These are phyloP conservation scores for Tribolium freemani DNA, from an alignment of 2,888 invertebrate genomes.

Conservation along the genomic window DNA sequence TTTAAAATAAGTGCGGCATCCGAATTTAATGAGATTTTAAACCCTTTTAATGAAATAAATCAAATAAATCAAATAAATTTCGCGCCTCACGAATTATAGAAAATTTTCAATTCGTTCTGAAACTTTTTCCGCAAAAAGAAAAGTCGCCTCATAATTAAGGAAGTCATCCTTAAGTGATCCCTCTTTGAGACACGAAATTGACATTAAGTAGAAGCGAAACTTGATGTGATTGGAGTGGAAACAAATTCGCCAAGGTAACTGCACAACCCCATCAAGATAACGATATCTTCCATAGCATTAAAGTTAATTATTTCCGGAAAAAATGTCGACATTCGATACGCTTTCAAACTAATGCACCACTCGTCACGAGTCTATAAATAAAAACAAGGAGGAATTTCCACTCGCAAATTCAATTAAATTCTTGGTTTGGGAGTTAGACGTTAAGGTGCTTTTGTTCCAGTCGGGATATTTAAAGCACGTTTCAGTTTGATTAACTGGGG, in stretches of 20 bases:
- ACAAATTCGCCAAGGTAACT: constrained; percentile 37
- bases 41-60: constrained; percentile 40
- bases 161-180: constrained; percentile 48
- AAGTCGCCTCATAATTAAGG: constrained; percentile 43
- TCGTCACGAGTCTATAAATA: not conserved
- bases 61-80: constrained; percentile 36
- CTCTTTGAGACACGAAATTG: constrained; percentile 46
- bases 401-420: not conserved
- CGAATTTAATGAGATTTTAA: constrained; percentile 38
- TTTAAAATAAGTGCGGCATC: constrained; percentile 28
- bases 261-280: constrained; percentile 32
- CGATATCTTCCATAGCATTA: constrained; percentile 27
- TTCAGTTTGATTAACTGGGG: constrained; percentile 19
- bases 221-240: constrained; percentile 49
- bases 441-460: constrained; percentile 12
- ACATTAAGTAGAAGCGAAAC: constrained; percentile 47
- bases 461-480: constrained; percentile 30
- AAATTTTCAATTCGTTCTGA: constrained; percentile 27
- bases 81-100: constrained; percentile 19
- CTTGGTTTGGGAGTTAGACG: not conserved
- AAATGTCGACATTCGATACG: constrained; percentile 15
- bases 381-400: not conserved
- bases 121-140: constrained; percentile 21
- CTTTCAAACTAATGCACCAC: not conserved
- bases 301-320: constrained; percentile 23